These are phyloP conservation scores for Rhineura floridana DNA, from an alignment of 2,113 vertebrate genomes.

Conservation along the genomic window DNA sequence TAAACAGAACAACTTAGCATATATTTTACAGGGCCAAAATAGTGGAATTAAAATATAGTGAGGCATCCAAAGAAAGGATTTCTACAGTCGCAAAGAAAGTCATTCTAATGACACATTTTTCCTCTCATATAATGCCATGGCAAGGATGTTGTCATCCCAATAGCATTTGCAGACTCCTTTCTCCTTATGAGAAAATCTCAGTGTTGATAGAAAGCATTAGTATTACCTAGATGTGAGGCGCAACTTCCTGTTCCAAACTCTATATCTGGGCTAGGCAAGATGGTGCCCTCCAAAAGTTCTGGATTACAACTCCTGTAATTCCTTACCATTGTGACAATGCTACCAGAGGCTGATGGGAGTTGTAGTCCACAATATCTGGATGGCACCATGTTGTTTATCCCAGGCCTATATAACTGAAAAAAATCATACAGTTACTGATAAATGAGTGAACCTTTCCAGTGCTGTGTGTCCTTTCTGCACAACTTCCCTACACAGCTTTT, in stretches of 20 bases:
- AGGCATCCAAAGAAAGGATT: slow-evolving; percentile 65
- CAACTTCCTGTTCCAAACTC: not conserved
- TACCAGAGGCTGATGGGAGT: no score
- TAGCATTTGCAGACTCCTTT: not conserved
- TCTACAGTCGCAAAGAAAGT: slow-evolving; percentile 58
- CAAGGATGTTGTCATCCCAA: slow-evolving; percentile 27
- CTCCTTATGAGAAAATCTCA: not conserved
- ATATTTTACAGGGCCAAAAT: slow-evolving; percentile 68
- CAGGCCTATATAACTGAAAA: no score
- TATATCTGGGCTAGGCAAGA: no score
- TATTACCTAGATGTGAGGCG: not conserved
- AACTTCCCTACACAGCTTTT: not conserved
- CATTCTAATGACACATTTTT: slow-evolving; percentile 31
- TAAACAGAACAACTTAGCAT: slow-evolving; percentile 61
- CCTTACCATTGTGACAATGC: no score
- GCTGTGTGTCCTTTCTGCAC: not conserved
- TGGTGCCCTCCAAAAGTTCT: no score
- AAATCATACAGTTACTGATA: no score
- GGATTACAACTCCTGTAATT: no score
- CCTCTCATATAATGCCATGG: slow-evolving; percentile 22
- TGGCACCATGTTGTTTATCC: no score
- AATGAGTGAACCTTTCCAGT: no score
- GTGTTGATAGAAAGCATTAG: not conserved
- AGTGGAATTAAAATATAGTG: slow-evolving; percentile 74
- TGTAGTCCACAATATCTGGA: no score